phyloP scores from a whole-genome alignment of 2,888 invertebrate genomes.

The Euproctis similis region DNA sequence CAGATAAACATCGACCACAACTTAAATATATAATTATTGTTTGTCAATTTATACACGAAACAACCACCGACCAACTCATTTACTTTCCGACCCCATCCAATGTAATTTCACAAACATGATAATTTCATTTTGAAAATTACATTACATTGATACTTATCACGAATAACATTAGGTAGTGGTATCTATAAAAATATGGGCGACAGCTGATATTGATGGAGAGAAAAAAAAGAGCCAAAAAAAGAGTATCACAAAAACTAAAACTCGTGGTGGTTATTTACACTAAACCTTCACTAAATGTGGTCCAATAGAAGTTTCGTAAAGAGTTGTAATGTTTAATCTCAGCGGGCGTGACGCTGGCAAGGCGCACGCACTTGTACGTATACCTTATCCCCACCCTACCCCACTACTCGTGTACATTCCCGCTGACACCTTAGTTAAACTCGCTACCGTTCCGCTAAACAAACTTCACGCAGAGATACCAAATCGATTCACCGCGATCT shows the following conservation, averaged over 20 bases:
- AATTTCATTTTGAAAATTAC: slow-evolving; percentile 58
- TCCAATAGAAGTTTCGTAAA: slow-evolving; percentile 37
- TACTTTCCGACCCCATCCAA: slow-evolving; percentile 37
- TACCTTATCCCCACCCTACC: slow-evolving; percentile 2
- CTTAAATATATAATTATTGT: slow-evolving; percentile 48
- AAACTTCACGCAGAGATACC: slow-evolving; percentile 66
- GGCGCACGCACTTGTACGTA: slow-evolving; percentile 44
- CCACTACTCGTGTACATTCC: too few relatives aligned
- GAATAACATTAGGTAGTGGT: slow-evolving; percentile 27
- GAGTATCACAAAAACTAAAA: slow-evolving; percentile 21
- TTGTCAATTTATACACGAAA: slow-evolving; percentile 44
- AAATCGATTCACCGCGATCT: slow-evolving; percentile 67
- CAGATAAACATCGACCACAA: slow-evolving; percentile 48
- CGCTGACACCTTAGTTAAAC: slow-evolving; percentile 14
- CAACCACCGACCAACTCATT: slow-evolving; percentile 44
- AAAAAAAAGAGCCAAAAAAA: slow-evolving; percentile 27
- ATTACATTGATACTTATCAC: slow-evolving; percentile 44
- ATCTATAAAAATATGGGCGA: too few relatives aligned
- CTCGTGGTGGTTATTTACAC: slow-evolving; percentile 38
- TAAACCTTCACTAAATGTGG: slow-evolving; percentile 47
- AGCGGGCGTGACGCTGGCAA: slow-evolving; percentile 41
- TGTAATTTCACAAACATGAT: slow-evolving; percentile 49
- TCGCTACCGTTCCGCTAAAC: slow-evolving; percentile 66
- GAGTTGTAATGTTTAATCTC: slow-evolving; percentile 26
- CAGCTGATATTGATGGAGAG: too few relatives aligned